Conservation (phyloP, 2,797 vertebrate species). For the Pseudochirops corinnae region DNA sequence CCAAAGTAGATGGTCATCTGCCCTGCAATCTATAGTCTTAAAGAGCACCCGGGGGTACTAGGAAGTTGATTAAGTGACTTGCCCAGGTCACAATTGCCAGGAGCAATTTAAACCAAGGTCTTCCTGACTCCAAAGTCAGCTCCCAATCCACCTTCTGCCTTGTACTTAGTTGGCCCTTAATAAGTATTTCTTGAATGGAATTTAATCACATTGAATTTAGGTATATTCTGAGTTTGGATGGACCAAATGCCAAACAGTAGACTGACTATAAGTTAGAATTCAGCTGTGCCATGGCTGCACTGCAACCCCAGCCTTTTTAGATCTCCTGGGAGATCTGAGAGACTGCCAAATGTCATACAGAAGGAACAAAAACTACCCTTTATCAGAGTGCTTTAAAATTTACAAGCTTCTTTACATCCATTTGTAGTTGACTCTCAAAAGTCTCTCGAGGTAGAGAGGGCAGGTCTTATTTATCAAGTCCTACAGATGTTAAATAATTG, state of each 20-base stretch:
- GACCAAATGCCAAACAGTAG: not conserved
- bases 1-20: not conserved
- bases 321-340: not conserved
- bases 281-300: not conserved
- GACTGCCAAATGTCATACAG: not conserved
- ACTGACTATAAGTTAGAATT: not conserved
- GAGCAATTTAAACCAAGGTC: not conserved
- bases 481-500: not conserved
- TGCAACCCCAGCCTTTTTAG: not conserved
- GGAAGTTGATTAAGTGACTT: not conserved
- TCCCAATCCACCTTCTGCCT: no score
- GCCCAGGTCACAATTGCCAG: not conserved
- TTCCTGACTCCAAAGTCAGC: not conserved
- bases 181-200: not conserved
- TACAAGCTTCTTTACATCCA: not conserved
- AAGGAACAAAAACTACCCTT: not conserved
- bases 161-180: not conserved
- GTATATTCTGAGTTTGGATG: not conserved
- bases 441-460: not conserved
- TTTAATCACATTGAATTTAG: not conserved
- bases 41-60: not conserved
- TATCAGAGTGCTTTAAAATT: not conserved
- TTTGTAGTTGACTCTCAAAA: not conserved
- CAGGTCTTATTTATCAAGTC: not conserved
- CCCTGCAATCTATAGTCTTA: not conserved